Conservation (phyloP, 2,113 vertebrate genomes). For the Pachyramphus minor region DNA sequence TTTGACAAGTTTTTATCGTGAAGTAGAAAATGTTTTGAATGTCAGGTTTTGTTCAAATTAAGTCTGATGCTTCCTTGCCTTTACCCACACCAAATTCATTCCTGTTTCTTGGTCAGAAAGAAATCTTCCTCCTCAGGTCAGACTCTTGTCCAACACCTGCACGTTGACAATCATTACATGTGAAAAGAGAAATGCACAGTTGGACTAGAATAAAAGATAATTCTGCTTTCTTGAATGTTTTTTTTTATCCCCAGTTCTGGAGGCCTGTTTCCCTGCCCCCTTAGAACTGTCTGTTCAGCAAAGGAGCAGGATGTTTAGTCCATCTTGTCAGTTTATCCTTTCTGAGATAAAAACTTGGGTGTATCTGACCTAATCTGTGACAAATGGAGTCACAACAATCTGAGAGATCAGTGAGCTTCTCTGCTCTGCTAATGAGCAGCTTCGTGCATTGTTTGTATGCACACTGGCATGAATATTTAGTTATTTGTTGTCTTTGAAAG, state of each 20-base stretch:
- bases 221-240: neutral
- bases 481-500: neutral
- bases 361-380: neutral
- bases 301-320: neutral
- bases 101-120: neutral
- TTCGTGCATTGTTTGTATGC: neutral
- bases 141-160: neutral
- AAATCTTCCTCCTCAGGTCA: neutral
- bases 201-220: neutral
- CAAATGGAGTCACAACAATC: neutral
- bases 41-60: neutral
- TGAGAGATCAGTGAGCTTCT: neutral
- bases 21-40: neutral
- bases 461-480: neutral
- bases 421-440: neutral
- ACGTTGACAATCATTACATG: neutral
- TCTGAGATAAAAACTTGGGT: neutral
- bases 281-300: neutral
- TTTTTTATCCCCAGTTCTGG: neutral
- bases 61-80: neutral
- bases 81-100: neutral
- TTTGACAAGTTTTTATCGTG: neutral
- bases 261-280: neutral
- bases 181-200: rapidly evolving
- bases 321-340: neutral